These are phyloP conservation scores for Chrysogorgia sp. DNA, from an alignment of 92 coral and sea anemone genomes.

Conservation along the genomic window DNA sequence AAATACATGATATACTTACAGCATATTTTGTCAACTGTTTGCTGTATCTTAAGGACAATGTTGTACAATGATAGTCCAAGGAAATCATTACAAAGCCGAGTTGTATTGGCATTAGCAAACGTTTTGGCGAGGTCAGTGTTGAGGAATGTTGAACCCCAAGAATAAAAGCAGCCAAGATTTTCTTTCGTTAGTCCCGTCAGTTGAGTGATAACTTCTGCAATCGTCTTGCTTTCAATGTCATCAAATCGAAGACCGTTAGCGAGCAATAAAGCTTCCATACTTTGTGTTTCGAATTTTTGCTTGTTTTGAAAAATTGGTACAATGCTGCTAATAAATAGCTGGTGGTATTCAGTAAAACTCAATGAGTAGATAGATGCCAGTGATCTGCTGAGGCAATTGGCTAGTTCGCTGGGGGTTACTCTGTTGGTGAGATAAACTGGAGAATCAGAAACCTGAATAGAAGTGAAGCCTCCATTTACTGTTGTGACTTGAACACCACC, in stretches of 20 bases:
- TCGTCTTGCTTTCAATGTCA: conserved; percentile 2
- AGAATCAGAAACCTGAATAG: background rate
- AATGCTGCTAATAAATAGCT: background rate
- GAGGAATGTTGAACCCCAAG: background rate
- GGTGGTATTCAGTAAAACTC: background rate
- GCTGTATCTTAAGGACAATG: background rate
- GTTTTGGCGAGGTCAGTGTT: background rate
- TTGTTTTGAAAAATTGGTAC: conserved; percentile 14
- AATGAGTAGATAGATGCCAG: background rate
- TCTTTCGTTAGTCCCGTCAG: conserved; percentile 19
- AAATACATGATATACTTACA: conserved; percentile 1
- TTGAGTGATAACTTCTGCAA: conserved; percentile 7
- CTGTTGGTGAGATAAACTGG: background rate
- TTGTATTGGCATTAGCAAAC: background rate
- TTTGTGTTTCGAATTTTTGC: conserved; percentile 15
- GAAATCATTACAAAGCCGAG: conserved; percentile 11
- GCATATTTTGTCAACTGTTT: background rate
- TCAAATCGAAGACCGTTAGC: background rate
- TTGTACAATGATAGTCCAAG: background rate
- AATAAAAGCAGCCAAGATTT: background rate
- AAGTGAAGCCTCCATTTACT: background rate
- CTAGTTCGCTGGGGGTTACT: background rate
- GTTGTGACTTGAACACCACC: conserved; percentile 10
- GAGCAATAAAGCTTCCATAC: background rate
- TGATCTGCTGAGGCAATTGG: background rate